Percentiles rank a stretch among this genome's conserved stretches.
These are phyloP conservation scores for Chelon labrosus DNA, from an alignment of 2,797 vertebrate genomes.

Conservation along the genomic window DNA sequence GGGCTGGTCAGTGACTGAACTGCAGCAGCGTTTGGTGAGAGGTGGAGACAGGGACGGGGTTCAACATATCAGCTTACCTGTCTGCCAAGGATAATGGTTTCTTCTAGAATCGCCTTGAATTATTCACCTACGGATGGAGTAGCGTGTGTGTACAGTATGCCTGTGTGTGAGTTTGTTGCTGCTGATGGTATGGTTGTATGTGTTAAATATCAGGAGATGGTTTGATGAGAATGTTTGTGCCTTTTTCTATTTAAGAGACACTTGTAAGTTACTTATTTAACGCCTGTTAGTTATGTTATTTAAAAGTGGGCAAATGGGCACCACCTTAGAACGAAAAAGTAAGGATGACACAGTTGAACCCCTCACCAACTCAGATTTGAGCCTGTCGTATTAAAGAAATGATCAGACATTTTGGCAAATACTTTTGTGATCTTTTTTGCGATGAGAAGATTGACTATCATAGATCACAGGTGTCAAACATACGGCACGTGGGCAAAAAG, in stretches of 20 bases:
- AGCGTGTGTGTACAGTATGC: constrained; percentile 43
- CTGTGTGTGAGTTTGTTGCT: neutral
- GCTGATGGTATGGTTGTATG: neutral
- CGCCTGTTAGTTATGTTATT: neutral
- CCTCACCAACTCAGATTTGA: too few relatives aligned
- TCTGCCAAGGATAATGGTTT: constrained; percentile 90
- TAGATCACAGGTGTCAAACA: too few relatives aligned
- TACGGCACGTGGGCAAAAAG: too few relatives aligned
- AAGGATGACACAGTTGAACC: neutral
- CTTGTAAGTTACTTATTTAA: constrained; percentile 4
- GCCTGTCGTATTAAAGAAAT: too few relatives aligned
- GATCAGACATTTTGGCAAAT: too few relatives aligned
- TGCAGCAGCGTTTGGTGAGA: constrained; percentile 33
- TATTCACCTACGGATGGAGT: constrained; percentile 89
- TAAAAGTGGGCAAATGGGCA: neutral
- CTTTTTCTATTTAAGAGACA: neutral
- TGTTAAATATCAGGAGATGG: constrained; percentile 12
- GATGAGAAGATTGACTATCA: neutral
- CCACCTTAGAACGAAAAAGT: too few relatives aligned
- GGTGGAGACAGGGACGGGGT: constrained; percentile 34
- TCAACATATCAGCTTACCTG: constrained; percentile 90
- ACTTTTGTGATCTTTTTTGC: too few relatives aligned
- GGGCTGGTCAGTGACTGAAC: constrained; percentile 34
- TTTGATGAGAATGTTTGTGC: constrained; percentile 4
- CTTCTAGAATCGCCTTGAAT: constrained; percentile 91